Conservation (phyloP, 1,140 invertebrate genomes). For the Lepidurus arcticus region DNA sequence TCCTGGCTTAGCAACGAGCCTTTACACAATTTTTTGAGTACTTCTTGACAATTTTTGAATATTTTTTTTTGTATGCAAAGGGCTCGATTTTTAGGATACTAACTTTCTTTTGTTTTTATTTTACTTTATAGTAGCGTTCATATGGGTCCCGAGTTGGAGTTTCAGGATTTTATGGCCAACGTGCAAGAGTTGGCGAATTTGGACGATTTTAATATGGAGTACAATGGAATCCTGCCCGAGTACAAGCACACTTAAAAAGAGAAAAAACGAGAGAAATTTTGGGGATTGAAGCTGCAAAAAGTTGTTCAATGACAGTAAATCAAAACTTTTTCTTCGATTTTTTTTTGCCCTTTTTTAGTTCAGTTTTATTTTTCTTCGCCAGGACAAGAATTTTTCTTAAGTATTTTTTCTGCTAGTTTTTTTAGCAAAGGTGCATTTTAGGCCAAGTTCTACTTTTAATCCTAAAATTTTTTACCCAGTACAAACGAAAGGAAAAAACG, state of each 20-base stretch:
- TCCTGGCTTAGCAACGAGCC: conserved; percentile 29
- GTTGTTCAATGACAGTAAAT: not conserved
- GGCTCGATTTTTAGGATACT: conserved; percentile 28
- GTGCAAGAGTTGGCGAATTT: conserved; percentile 26
- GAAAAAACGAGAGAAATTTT: not conserved
- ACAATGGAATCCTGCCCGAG: conserved; percentile 24
- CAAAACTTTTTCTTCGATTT: not conserved
- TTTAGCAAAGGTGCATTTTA: too few species aligned
- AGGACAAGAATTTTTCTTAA: too few species aligned
- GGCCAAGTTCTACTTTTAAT: too few species aligned
- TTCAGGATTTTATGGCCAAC: conserved; percentile 30
- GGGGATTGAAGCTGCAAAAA: not conserved
- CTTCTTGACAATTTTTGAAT: not conserved
- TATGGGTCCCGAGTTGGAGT: conserved; percentile 13
- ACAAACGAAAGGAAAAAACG: not conserved
- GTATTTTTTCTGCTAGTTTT: too few species aligned
- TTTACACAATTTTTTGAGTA: not conserved
- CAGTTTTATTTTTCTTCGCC: too few species aligned
- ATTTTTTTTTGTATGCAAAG: conserved; percentile 3
- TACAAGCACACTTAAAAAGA: conserved; percentile 8
- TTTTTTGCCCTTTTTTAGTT: too few species aligned
- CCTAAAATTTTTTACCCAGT: too few species aligned
- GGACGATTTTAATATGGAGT: conserved; percentile 30
- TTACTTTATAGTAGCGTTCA: not conserved
- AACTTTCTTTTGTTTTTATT: conserved; percentile 17